Evolutionary conservation across 2,797 vertebrate genomes (phyloP), one percentile per base, ranked within the genome.

Genomic region (Perodicticus potto): DNA sequence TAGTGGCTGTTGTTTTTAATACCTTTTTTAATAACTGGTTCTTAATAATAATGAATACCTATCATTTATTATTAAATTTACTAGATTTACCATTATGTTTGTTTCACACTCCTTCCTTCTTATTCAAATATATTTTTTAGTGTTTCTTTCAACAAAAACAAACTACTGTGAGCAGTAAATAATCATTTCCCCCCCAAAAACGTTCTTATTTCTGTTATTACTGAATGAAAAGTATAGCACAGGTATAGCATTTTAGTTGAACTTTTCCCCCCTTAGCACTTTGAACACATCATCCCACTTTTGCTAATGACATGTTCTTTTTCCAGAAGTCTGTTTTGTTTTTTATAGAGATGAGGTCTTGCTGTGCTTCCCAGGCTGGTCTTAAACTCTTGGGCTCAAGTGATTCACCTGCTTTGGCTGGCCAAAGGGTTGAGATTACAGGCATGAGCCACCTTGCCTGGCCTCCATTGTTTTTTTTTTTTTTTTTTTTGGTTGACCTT

Each of bases 291-390:
- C 86, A 67, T 76, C 57, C 7, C 45, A 43, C 67, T 86, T 95
- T 88, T 96, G 59, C 77, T 40, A 4, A 32, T 86, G 76, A n/a
- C 13, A 29, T 59, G 34, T 90, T 95, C 69, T 72, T 94, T 93
- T 78, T 61, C 12, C 63, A 53, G 25, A 61, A 72, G 19, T 85
- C 61, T 91, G 5, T 34, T 70, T 88, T 22, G 78, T 72, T 81
- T 83, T 77, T 25, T 27, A 27, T 63, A 29, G 25, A 63, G 61
- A 63, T 2, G 13, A 27, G 61, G 25, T 63, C 61, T 63, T 63
- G 25, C 11, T 63, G 20, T 63, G 25, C 29, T 63, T 25, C 25
- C 25, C 61, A 63, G 25, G 61, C 61, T 63, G 25, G 61, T 27
- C 61, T 63, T 63, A 27, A 29, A 63, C 61, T 63, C 25, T 27